phyloP scores from a whole-genome alignment of 2,113 vertebrate genomes.

The Salvelinus sp. region DNA sequence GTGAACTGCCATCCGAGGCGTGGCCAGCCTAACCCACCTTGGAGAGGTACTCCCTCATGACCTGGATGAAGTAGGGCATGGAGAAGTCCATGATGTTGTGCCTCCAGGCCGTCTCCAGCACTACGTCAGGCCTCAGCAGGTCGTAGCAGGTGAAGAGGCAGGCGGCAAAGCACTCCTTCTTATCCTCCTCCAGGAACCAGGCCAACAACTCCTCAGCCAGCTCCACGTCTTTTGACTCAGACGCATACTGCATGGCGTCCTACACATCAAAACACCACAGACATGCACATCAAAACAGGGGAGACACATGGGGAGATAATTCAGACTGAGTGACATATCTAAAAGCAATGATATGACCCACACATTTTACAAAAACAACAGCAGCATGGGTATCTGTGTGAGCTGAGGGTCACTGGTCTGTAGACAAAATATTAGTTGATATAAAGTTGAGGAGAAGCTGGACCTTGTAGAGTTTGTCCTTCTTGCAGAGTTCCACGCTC shows the following conservation, averaged over 20 bases:
- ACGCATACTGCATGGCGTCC: slow-evolving; percentile 99
- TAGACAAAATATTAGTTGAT: background rate
- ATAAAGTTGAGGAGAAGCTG: background rate
- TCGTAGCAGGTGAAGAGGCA: slow-evolving; percentile 98
- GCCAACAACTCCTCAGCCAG: slow-evolving; percentile 95
- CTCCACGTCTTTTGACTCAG: slow-evolving; percentile 97
- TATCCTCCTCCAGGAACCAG: slow-evolving; percentile 96
- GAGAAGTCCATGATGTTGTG: slow-evolving; percentile 99
- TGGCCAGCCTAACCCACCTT: slow-evolving; percentile 81
- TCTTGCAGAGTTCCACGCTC: slow-evolving; percentile 98
- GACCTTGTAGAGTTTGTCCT: slow-evolving; percentile 98
- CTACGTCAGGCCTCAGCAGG: slow-evolving; percentile 94
- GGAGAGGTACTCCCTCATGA: slow-evolving; percentile 97
- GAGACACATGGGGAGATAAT: background rate
- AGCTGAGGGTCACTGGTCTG: background rate
- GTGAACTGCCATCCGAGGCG: background rate
- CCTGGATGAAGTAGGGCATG: slow-evolving; percentile 99
- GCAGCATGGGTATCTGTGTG: background rate
- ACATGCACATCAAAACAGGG: background rate
- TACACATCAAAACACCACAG: slow-evolving; percentile 47
- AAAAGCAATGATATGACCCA: too few relatives aligned
- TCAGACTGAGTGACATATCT: too few relatives aligned
- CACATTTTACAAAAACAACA: too few relatives aligned
- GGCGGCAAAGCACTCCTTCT: slow-evolving; percentile 96
- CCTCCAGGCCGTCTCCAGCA: slow-evolving; percentile 97